Conservation (phyloP, 2,113 vertebrate genomes). For the Podarcis raffonei region DNA sequence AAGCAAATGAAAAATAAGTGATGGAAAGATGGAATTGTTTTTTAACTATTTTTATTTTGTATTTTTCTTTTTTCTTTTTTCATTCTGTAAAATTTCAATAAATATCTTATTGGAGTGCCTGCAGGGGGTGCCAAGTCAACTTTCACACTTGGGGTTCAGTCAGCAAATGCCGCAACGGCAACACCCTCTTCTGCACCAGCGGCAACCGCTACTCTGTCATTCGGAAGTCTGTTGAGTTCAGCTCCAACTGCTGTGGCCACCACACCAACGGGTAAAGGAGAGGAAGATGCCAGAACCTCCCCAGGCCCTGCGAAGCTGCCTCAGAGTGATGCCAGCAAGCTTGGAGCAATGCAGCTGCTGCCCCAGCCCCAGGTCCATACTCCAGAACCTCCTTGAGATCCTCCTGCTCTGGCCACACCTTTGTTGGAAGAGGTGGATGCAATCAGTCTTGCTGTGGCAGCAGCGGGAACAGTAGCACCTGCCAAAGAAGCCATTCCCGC, state of each 20-base stretch:
- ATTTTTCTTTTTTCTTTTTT: no score
- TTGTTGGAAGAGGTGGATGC: constrained; percentile 4
- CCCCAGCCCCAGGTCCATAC: constrained; percentile 42
- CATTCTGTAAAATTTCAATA: no score
- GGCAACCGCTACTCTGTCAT: constrained; percentile 55
- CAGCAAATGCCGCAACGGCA: constrained; percentile 6
- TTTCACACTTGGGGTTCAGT: constrained; percentile 74
- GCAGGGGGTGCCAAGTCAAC: constrained; percentile 60
- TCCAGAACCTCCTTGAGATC: constrained; percentile 43
- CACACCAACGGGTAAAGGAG: constrained; percentile 24
- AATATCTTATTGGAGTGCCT: constrained; percentile 56
- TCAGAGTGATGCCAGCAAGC: constrained; percentile 11
- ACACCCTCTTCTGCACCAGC: constrained; percentile 46
- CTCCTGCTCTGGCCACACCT: not conserved
- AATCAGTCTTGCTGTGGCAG: not conserved
- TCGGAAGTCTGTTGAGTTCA: constrained; percentile 67
- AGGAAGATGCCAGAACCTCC: constrained; percentile 58
- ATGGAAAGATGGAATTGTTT: no score
- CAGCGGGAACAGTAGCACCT: constrained; percentile 31
- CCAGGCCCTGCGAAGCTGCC: constrained; percentile 59
- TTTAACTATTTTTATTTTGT: no score
- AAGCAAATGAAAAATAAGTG: no score
- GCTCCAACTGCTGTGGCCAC: constrained; percentile 41
- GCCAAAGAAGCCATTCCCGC: not conserved
- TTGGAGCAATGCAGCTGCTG: constrained; percentile 15